Evolutionary conservation across 92 coral and sea anemone species (phyloP).

Genomic region (Zoanthus gigantus): DNA sequence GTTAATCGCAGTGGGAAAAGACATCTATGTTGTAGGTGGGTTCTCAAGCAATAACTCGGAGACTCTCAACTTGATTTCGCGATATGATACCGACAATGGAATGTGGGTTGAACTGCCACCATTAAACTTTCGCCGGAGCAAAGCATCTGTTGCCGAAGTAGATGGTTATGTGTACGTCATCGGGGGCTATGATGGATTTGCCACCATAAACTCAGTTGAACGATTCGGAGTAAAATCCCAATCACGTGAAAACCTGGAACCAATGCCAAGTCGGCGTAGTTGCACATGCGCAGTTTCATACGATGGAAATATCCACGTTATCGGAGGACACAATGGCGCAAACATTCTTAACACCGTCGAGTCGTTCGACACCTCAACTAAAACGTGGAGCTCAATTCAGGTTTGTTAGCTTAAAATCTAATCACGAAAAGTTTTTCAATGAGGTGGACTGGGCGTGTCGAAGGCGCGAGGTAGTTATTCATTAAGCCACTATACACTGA

Average conservation of each 20-base stretch:
- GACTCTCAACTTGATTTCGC: constrained; percentile 30
- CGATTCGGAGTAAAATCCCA: constrained; percentile 12
- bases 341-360: constrained; percentile 38
- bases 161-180: constrained; percentile 35
- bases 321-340: constrained; percentile 46
- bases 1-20: constrained; percentile 4
- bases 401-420: background rate
- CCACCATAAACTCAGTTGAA: constrained; percentile 43
- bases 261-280: constrained; percentile 49
- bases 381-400: constrained; percentile 44
- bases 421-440: background rate
- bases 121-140: constrained; percentile 38
- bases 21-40: constrained; percentile 23
- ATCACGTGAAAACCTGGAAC: constrained; percentile 32
- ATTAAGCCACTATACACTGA: too few relatives aligned
- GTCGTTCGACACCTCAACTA: constrained; percentile 26
- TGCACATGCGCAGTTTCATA: constrained; percentile 46
- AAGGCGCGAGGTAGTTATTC: too few relatives aligned
- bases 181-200: constrained; percentile 39
- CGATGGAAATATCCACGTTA: constrained; percentile 32
- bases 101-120: constrained; percentile 37
- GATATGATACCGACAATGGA: constrained; percentile 21
- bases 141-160: constrained; percentile 36
- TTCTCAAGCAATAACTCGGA: constrained; percentile 1
- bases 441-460: too few relatives aligned